Conservation (phyloP, 1,140 invertebrate species). For the Ceratina japonica region DNA sequence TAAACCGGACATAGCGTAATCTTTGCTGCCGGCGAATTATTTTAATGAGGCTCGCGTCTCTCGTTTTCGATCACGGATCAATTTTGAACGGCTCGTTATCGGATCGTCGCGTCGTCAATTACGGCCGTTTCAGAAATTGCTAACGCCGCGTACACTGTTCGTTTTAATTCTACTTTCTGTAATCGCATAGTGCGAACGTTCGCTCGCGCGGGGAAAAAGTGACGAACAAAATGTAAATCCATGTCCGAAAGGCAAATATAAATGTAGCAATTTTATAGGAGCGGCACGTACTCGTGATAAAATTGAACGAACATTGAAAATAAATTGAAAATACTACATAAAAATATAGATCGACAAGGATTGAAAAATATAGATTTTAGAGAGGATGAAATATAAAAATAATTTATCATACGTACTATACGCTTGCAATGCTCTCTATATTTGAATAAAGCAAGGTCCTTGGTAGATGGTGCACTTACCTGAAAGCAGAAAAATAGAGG, state of each 20-base stretch:
- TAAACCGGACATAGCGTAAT: conserved; percentile 56
- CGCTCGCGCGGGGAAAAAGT: too few relatives aligned
- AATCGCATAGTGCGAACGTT: too few relatives aligned
- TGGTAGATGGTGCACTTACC: conserved; percentile 32
- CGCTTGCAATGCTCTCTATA: background rate
- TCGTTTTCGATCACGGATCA: conserved; percentile 40
- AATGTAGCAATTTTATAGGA: too few relatives aligned
- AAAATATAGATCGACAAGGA: background rate
- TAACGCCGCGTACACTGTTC: too few relatives aligned
- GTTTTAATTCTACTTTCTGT: too few relatives aligned
- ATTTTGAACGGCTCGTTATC: conserved; percentile 14
- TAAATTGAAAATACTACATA: background rate
- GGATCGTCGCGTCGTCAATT: background rate
- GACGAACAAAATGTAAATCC: too few relatives aligned
- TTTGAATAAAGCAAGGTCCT: too few relatives aligned
- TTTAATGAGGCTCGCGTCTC: conserved; percentile 25
- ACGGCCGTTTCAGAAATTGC: background rate
- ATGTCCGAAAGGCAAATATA: too few relatives aligned
- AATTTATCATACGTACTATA: background rate
- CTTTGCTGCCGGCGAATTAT: conserved; percentile 51
- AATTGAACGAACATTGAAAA: too few relatives aligned
- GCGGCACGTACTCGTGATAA: too few relatives aligned
- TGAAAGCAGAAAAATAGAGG: conserved; percentile 46
- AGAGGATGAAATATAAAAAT: background rate
- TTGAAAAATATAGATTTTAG: too few relatives aligned